Percentiles rank a stretch among this genome's conserved stretches.
These are phyloP conservation scores for Drosophila lacicola DNA, from an alignment of 2,888 invertebrate species.

Conservation along the genomic window DNA sequence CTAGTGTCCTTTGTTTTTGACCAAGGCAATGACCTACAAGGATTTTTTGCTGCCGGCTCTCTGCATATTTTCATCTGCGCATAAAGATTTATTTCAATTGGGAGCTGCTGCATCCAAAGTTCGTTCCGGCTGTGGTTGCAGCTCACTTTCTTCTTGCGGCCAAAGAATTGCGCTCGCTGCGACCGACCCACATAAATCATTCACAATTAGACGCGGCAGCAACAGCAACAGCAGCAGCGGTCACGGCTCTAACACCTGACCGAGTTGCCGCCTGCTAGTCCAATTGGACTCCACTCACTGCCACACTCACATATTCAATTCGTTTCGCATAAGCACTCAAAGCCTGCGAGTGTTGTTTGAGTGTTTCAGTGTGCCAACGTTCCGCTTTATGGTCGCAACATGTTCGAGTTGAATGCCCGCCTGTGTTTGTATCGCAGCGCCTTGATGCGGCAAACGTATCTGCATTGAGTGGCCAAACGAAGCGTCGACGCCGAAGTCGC, in stretches of 20 bases:
- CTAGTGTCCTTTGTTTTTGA: slow-evolving; percentile 17
- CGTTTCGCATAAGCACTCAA: slow-evolving; percentile 8
- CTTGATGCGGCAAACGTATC: slow-evolving; percentile 6
- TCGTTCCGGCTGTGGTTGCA: slow-evolving; percentile 27
- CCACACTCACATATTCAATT: slow-evolving; percentile 10
- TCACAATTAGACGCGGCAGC: slow-evolving; percentile 75
- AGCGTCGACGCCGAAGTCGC: slow-evolving; percentile 42
- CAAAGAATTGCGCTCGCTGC: slow-evolving; percentile 54
- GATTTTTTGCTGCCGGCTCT: slow-evolving; percentile 21
- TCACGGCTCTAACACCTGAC: slow-evolving; percentile 72
- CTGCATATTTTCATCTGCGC: slow-evolving; percentile 11
- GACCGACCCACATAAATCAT: slow-evolving; percentile 78
- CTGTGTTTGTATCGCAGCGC: not conserved
- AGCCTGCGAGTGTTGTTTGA: not conserved
- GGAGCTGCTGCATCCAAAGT: slow-evolving; percentile 22
- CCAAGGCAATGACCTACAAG: slow-evolving; percentile 23
- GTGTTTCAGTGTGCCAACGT: slow-evolving; percentile 42
- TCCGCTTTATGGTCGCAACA: slow-evolving; percentile 32
- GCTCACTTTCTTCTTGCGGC: slow-evolving; percentile 60
- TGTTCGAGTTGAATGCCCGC: slow-evolving; percentile 35
- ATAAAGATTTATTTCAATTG: slow-evolving; percentile 31
- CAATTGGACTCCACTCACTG: slow-evolving; percentile 32
- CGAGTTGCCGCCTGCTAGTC: slow-evolving; percentile 53
- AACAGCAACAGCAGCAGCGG: slow-evolving; percentile 46
- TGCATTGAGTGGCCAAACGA: slow-evolving; percentile 47